Evolutionary conservation across 2,888 invertebrate species (phyloP), one percentile per base, ranked within the genome.

Genomic region (Zonitis immaculata): DNA sequence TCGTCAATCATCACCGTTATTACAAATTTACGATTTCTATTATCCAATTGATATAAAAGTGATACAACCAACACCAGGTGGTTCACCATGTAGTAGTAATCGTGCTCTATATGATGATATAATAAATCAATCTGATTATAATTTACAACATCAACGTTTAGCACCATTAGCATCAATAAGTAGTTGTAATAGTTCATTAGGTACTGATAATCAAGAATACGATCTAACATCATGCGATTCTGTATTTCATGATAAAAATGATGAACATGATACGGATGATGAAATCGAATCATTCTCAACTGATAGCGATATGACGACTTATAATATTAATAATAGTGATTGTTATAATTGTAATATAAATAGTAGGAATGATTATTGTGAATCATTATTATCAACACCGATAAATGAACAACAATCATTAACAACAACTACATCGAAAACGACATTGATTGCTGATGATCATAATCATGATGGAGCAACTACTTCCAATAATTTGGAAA

Each of bases 131-230:
- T 47, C 51, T 35, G 16, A 6, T 16, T 16, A 16, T 9, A 56
- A 52, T 47, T 44, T 56, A 52, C 57, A n/a, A n/a, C n/a, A 58
- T 9, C 73, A 72, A 64, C 78, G 84, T 64, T 78, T 88, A 58
- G 90, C 90, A 20, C 90, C 90, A 12, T 78, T 90, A 56, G 90
- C 90, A 52, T 90, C 90, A 44, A 84, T 88, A 72, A 89, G 88
- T 69, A 90, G 89, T 75, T 86, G 84, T 66, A 87, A 85, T 60
- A 85, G 85, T 60, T 86, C 86, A 26, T 77, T 79, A 63, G 84
- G 85, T 61, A 66, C 65, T 28, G 68, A 83, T 65, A 83, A 80
- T 57, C 81, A 82, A 44, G 89, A 89, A 68, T 84, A 84, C 65
- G 89, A 89, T 67, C 78, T 85, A 58, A 82, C 82, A 56, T 85